Evolutionary conservation across 2,113 vertebrate genomes (phyloP), one percentile per base, ranked within the genome.

Genomic region (Petroica traversi): DNA sequence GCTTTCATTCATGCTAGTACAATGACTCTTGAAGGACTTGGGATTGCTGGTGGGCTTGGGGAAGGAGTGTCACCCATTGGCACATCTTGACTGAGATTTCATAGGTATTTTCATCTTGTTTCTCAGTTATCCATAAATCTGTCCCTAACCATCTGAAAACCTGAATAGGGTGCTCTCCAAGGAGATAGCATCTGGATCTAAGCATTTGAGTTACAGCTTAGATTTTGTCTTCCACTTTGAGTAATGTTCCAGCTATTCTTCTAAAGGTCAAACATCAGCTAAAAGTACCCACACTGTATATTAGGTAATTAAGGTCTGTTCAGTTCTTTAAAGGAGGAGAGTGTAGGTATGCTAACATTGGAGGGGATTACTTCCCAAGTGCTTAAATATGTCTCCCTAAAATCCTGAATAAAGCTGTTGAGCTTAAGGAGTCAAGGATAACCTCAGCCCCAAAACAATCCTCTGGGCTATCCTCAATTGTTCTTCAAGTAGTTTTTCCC

Each of bases 221-320:
- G 24, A 11, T 83, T 82, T 88, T 79, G 49, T 68, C 36, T 88
- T 80, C 38, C 22, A 19, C 48, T 84, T 46, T 64, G 36, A 92
- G 34, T 88, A 85, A 79, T 63, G 66, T n/a, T 88, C 11, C 62
- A 88, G 54, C 40, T 90, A 67, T 82, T 85, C 4, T 68, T 92
- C 36, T 71, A 63, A 93, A 90, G 69, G 52, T 93, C 61, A 89
- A 29, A 59, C 43, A n/a, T 89, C 43, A 81, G 29, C 20, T 36
- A 26, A 36, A 91, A 58, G 3, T 26, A 45, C 2, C 19, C 15
- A 22, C 19, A 6, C 2, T 69, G 38, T 49, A 83, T 90, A 77
- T 62, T 49, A 83, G 12, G 62, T 68, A 91, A 57, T 76, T 48
- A 79, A 83, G 7, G 3, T n/a, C 29, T n/a, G 8, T 41, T 72